Evolutionary conservation across 2,113 vertebrate genomes (phyloP).

Genomic region (Tonatia bakeri): DNA sequence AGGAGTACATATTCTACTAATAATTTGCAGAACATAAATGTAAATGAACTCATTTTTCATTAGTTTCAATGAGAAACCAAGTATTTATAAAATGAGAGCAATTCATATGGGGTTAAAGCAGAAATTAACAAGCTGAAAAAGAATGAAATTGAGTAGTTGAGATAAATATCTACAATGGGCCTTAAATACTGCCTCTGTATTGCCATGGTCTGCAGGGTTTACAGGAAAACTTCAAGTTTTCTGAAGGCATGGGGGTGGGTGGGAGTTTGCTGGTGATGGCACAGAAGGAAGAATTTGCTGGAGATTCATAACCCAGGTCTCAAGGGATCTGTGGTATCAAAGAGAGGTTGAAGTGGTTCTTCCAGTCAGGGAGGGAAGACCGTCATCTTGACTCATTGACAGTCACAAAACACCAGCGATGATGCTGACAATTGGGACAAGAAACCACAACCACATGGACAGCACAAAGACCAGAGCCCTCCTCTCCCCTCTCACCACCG

Average conservation of each 20-base stretch:
- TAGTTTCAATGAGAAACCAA: neutral
- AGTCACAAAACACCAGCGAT: neutral
- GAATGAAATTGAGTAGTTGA: neutral
- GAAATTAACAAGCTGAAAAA: neutral
- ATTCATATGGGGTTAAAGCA: neutral
- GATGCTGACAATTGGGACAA: neutral
- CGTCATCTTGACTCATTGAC: neutral
- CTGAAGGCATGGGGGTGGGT: accelerated
- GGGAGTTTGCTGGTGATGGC: neutral
- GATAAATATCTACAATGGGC: neutral
- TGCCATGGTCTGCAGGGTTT: neutral
- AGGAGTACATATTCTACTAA: neutral
- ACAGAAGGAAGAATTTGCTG: neutral
- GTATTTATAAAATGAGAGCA: neutral
- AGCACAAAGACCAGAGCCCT: neutral
- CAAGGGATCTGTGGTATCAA: neutral
- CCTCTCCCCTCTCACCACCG: neutral
- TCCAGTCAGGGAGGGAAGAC: neutral
- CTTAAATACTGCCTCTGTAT: neutral
- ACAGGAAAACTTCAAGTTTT: neutral
- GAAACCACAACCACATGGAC: neutral
- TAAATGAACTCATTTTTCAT: neutral
- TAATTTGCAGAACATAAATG: neutral
- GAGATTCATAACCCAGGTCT: neutral
- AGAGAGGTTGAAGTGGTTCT: neutral